These are phyloP conservation scores for Grapholita molesta DNA, from an alignment of 1,140 invertebrate genomes.

Conservation along the genomic window DNA sequence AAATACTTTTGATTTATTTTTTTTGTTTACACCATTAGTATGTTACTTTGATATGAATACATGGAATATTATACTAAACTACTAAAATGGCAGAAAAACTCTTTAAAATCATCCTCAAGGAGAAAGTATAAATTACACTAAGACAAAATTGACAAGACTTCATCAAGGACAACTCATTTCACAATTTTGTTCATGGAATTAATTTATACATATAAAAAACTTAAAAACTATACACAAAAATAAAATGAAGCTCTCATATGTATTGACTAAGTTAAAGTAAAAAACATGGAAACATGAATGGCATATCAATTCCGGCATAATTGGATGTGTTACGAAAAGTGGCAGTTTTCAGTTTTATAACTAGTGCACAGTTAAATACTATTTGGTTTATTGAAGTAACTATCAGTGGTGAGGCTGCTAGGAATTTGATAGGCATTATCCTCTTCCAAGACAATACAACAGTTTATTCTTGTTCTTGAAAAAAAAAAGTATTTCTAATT, in stretches of 20 bases:
- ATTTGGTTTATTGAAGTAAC: neutral
- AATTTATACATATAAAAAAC: neutral
- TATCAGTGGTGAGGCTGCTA: neutral
- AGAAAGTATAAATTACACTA: neutral
- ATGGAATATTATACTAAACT: constrained; percentile 5
- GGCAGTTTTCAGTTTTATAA: neutral
- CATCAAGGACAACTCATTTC: neutral
- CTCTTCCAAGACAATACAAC: neutral
- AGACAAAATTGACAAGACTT: neutral
- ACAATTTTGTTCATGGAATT: constrained; percentile 14
- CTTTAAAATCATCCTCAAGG: neutral
- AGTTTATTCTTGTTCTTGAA: no score
- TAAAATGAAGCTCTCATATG: neutral
- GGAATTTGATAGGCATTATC: neutral
- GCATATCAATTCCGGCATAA: neutral
- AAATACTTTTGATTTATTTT: constrained; percentile 1
- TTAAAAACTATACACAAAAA: neutral
- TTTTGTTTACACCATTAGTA: neutral
- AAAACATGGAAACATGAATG: neutral
- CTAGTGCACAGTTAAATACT: neutral
- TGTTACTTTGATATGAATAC: constrained; percentile 3
- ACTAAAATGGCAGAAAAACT: constrained; percentile 11
- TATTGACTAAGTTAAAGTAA: constrained; percentile 1
- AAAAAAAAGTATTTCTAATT: no score
- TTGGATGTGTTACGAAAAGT: neutral